These are phyloP conservation scores for Aphelocoma coerulescens DNA, from an alignment of 2,113 vertebrate species.

Conservation along the genomic window DNA sequence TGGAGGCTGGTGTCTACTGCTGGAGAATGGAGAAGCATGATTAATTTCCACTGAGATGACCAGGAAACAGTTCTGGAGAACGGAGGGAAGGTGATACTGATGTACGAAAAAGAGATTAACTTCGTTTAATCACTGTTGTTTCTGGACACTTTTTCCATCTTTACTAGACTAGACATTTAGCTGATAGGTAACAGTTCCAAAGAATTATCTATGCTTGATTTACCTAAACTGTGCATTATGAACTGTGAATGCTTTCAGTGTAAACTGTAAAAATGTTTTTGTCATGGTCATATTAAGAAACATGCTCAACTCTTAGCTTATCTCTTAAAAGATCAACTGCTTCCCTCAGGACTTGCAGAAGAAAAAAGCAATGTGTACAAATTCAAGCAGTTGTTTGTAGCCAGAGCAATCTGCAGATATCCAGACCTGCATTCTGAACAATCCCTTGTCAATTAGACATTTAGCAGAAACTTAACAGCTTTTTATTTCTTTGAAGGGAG, in stretches of 20 bases:
- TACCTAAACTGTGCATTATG: neutral
- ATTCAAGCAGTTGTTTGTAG: neutral
- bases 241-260: neutral
- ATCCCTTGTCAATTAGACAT: neutral
- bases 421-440: slow-evolving; percentile 11
- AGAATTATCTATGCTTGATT: neutral
- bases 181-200: neutral
- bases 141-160: neutral
- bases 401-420: slow-evolving; percentile 3
- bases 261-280: neutral
- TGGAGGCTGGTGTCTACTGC: neutral
- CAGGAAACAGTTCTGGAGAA: neutral
- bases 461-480: neutral
- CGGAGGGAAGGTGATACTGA: neutral
- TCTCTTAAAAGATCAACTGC: neutral
- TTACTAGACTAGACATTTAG: neutral
- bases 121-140: neutral
- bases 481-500: neutral
- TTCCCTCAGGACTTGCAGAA: neutral
- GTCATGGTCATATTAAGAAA: neutral
- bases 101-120: neutral
- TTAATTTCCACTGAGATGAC: neutral
- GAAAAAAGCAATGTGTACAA: neutral
- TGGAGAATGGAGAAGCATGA: neutral
- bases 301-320: neutral